Percentiles rank a stretch among this genome's conserved stretches.
Evolutionary conservation across 2,888 invertebrate species (phyloP).

Genomic region (Balanococcus diminutus): DNA sequence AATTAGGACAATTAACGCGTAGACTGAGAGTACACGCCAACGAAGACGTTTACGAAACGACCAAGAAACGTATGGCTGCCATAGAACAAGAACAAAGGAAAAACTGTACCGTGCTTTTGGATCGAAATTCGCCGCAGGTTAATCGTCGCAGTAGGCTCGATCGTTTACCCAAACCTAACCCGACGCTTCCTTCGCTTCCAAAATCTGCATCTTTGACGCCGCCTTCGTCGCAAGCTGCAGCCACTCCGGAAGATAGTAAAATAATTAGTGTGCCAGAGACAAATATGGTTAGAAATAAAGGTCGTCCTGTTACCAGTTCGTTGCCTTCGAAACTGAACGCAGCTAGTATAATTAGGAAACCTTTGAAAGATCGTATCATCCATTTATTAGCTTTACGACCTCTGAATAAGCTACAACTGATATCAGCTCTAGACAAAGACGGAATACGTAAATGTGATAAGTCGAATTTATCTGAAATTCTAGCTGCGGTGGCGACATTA

Average conservation of each 20-base stretch:
- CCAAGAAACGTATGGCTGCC: slow-evolving; percentile 87
- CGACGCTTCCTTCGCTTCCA: not conserved
- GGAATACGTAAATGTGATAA: slow-evolving; percentile 85
- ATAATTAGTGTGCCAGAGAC: not conserved
- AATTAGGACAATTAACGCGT: slow-evolving; percentile 80
- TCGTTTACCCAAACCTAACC: not conserved
- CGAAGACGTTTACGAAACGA: slow-evolving; percentile 93
- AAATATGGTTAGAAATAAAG: slow-evolving; percentile 37
- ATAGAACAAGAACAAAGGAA: slow-evolving; percentile 92
- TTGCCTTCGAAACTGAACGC: slow-evolving; percentile 24
- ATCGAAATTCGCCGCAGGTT: slow-evolving; percentile 15
- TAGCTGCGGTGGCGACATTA: slow-evolving; percentile 70
- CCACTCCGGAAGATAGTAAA: not conserved
- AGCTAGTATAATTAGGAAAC: slow-evolving; percentile 49
- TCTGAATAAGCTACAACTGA: slow-evolving; percentile 91
- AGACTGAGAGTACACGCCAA: slow-evolving; percentile 93
- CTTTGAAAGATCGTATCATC: slow-evolving; percentile 71
- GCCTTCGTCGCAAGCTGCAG: not conserved
- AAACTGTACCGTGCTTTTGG: slow-evolving; percentile 57
- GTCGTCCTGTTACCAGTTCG: slow-evolving; percentile 20
- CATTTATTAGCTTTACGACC: slow-evolving; percentile 91
- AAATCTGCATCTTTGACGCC: not conserved
- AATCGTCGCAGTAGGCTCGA: slow-evolving; percentile 39
- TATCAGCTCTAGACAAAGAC: slow-evolving; percentile 81
- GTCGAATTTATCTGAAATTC: slow-evolving; percentile 74